phyloP scores from a whole-genome alignment of 2,888 invertebrate species.

The Hirtodrosophila confusa region DNA sequence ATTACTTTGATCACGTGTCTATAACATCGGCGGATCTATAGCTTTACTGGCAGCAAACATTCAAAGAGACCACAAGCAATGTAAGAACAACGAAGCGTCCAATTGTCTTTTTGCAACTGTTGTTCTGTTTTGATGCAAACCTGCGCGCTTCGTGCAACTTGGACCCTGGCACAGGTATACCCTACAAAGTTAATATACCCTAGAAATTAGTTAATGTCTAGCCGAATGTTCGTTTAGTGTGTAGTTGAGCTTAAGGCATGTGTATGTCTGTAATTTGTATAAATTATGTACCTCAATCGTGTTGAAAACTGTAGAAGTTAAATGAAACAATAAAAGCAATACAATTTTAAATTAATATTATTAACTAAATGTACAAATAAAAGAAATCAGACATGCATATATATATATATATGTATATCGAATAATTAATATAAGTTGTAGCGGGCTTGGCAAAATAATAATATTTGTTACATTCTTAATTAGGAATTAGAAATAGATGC shows the following conservation, averaged over 20 bases:
- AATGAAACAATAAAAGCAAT: slow-evolving; percentile 54
- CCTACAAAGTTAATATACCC: slow-evolving; percentile 2
- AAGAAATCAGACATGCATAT: slow-evolving; percentile 23
- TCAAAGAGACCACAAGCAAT: slow-evolving; percentile 83
- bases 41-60: neutral
- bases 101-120: slow-evolving; percentile 85
- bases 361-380: slow-evolving; percentile 66
- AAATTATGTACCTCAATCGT: slow-evolving; percentile 77
- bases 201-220: slow-evolving; percentile 44
- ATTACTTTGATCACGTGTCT: no score
- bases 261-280: slow-evolving; percentile 43
- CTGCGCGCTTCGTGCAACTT: slow-evolving; percentile 64
- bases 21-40: no score
- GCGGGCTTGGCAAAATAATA: slow-evolving; percentile 75
- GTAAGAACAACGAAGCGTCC: slow-evolving; percentile 85
- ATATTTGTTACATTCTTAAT: slow-evolving; percentile 41
- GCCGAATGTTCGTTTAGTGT: slow-evolving; percentile 38
- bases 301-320: slow-evolving; percentile 61
- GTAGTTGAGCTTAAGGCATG: slow-evolving; percentile 18
- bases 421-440: slow-evolving; percentile 55
- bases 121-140: slow-evolving; percentile 84
- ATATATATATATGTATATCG: slow-evolving; percentile 12
- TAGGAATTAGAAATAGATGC: slow-evolving; percentile 21
- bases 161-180: slow-evolving; percentile 62
- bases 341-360: slow-evolving; percentile 66